Evolutionary conservation across 2,797 vertebrate species (phyloP).

Genomic region (Pipistrellus kuhlii): DNA sequence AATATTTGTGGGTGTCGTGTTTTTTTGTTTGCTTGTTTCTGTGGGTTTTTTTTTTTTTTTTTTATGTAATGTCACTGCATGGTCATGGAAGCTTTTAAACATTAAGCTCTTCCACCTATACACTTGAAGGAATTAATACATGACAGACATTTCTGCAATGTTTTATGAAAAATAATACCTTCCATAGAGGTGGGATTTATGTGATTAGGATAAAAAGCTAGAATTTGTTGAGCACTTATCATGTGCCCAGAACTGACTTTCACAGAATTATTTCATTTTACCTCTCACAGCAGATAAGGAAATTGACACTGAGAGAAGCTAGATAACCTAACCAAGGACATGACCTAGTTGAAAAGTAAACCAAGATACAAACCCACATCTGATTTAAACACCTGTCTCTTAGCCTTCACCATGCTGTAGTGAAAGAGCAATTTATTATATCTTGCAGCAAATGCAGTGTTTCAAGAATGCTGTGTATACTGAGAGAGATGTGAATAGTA

Average conservation of each 20-base stretch:
- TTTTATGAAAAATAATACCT: slow-evolving; percentile 24
- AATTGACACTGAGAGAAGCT: background rate
- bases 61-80: background rate
- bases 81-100: slow-evolving; percentile 59
- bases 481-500: no score
- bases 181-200: background rate
- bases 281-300: slow-evolving; percentile 13
- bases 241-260: background rate
- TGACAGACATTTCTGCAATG: background rate
- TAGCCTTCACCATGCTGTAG: background rate
- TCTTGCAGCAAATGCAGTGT: background rate
- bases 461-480: background rate
- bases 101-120: slow-evolving; percentile 70
- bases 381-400: background rate
- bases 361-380: slow-evolving; percentile 9
- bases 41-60: slow-evolving; percentile 48
- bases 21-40: no score
- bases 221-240: background rate
- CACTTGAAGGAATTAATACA: slow-evolving; percentile 47
- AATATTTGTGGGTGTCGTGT: slow-evolving; percentile 4
- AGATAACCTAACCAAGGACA: slow-evolving; percentile 6
- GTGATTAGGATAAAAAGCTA: background rate
- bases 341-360: slow-evolving; percentile 26
- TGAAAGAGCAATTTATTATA: background rate
- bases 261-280: background rate